Percentiles rank a stretch among this genome's conserved stretches.
These are phyloP conservation scores for Piprites chloris DNA, from an alignment of 2,113 vertebrate species.

Conservation along the genomic window DNA sequence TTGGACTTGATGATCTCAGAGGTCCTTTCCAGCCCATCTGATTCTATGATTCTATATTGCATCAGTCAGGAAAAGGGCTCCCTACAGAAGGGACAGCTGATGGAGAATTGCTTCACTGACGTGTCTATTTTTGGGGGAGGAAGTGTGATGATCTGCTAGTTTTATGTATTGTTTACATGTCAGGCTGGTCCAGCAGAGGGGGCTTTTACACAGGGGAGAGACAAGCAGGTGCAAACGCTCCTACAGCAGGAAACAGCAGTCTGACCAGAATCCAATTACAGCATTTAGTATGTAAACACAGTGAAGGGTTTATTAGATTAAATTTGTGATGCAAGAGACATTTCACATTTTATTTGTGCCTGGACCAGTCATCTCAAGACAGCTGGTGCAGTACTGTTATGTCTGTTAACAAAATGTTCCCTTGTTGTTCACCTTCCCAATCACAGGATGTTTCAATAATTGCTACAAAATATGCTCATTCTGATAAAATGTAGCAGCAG, in stretches of 20 bases:
- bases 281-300: rapidly evolving
- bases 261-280: neutral
- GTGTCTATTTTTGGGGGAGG: rapidly evolving
- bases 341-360: neutral
- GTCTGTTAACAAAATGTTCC: neutral
- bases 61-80: neutral
- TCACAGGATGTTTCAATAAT: neutral
- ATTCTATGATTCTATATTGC: too few relatives aligned
- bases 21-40: too few relatives aligned
- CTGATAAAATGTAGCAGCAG: neutral
- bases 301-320: neutral
- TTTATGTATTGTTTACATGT: rapidly evolving
- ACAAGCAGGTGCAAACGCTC: neutral
- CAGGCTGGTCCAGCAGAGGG: constrained; percentile 1
- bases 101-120: neutral
- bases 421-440: neutral
- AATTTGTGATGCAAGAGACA: neutral
- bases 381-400: neutral
- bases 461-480: neutral
- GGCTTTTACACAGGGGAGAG: neutral
- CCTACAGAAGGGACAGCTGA: neutral
- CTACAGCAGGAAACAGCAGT: neutral
- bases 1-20: too few relatives aligned
- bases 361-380: neutral
- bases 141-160: rapidly evolving